A percentile compares a stretch with the other conserved stretches of the same genome.
Conservation (phyloP, 2,888 invertebrate genomes). For the Polia nebulosa region DNA sequence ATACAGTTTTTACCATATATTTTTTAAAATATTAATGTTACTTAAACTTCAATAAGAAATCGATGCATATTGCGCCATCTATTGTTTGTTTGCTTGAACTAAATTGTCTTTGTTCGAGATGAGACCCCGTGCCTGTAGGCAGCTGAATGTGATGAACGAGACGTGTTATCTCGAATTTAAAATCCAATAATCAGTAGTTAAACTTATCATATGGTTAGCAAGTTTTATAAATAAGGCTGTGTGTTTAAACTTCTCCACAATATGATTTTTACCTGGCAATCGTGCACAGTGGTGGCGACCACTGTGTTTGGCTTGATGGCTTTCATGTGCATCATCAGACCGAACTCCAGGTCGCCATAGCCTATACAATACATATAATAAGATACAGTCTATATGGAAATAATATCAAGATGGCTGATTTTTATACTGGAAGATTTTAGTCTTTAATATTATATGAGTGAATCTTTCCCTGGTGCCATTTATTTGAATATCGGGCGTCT, state of each 20-base stretch:
- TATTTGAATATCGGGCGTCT: background rate
- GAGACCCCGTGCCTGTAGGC: too few relatives aligned
- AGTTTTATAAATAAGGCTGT: too few relatives aligned
- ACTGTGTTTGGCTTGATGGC: conserved; percentile 94
- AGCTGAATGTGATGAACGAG: too few relatives aligned
- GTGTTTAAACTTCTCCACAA: conserved; percentile 28
- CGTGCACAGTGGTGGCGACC: conserved; percentile 96
- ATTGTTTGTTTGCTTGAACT: too few relatives aligned
- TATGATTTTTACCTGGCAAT: conserved; percentile 92
- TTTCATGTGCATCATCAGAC: conserved; percentile 95
- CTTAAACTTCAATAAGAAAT: too few relatives aligned
- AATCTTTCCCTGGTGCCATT: background rate
- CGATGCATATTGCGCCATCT: too few relatives aligned
- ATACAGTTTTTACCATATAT: too few relatives aligned
- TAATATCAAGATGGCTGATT: background rate
- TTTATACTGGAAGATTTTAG: background rate
- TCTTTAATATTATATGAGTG: background rate
- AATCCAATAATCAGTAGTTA: too few relatives aligned
- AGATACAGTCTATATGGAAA: conserved; percentile 28
- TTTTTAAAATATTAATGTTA: too few relatives aligned
- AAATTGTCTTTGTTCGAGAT: too few relatives aligned
- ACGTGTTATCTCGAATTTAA: too few relatives aligned
- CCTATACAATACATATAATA: conserved; percentile 79
- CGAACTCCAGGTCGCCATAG: conserved; percentile 96
- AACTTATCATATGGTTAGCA: too few relatives aligned